phyloP scores from a whole-genome alignment of 2,888 invertebrate species.

The Pachycephus smyrnensis region DNA sequence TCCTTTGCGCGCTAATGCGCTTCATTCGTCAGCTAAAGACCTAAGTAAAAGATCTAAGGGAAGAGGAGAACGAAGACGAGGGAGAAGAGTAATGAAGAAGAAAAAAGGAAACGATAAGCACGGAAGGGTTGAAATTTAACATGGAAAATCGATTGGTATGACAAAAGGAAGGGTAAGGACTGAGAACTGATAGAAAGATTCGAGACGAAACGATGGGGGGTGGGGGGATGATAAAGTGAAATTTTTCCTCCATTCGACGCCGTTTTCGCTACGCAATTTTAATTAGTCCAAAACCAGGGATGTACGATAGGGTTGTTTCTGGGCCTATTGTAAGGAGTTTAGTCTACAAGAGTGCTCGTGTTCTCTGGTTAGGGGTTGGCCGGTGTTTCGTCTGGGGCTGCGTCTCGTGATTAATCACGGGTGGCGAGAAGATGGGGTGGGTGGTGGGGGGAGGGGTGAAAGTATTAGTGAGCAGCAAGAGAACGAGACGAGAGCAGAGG shows the following conservation, averaged over 20 bases:
- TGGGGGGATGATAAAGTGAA: background rate
- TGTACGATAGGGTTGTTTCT: background rate
- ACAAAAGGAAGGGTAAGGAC: background rate
- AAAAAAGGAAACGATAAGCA: background rate
- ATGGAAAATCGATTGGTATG: background rate
- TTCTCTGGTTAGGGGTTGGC: background rate
- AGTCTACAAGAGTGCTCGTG: background rate
- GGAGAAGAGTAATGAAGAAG: background rate
- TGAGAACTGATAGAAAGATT: background rate
- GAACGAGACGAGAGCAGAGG: conserved; percentile 9
- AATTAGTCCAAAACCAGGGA: background rate
- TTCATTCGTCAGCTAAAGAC: conserved; percentile 29
- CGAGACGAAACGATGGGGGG: background rate
- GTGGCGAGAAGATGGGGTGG: background rate
- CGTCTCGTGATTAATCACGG: background rate
- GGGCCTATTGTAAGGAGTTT: background rate
- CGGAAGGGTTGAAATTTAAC: background rate
- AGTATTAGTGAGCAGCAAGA: background rate
- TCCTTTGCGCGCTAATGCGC: conserved; percentile 33
- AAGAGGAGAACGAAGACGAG: background rate
- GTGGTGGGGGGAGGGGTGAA: background rate
- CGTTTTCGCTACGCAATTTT: background rate
- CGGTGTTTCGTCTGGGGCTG: background rate
- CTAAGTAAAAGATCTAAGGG: background rate
- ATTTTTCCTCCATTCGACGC: background rate